Base-by-base conservation (phyloP, 2,113 vertebrate species). In the Leiothrix lutea region DNA sequence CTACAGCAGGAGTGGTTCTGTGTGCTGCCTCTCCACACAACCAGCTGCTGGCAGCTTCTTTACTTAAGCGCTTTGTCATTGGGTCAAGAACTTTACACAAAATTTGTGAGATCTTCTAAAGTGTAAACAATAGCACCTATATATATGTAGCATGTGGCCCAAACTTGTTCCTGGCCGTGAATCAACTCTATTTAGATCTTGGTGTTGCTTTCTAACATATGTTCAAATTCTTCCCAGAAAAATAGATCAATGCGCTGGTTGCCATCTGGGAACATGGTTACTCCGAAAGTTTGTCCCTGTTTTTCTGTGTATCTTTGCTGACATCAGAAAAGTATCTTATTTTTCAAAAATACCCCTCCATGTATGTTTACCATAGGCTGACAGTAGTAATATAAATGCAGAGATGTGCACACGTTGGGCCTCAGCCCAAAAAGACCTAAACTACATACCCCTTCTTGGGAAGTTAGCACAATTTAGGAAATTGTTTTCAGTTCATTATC, bases 61-160 rank as follows among this genome's bases (percentile, higher is more conserved):
- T 48, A 6, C 14, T 71, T 86, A 12, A 62, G 26, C 12, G 61
- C 79, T 51, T 42, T 78, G 36, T 48, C 74, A 35, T 0, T 20
- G 24, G 62, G 17, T 18, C 44, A 75, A 31, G 22, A 78, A 38
- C 25, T 56, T 56, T 3, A 60, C 0, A 2, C 10, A 51, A 57
- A 79, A 69, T 48, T 23, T 33, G 3, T 33, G 25, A 72, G 44
- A 20, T 38, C 11, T 72, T 77, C 26, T 60, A 2, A 72, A 65
- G 12, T 35, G 9, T 64, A 51, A 64, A 51, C 6, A 60, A 2
- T 60, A 67, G 54, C 25, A 2, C 1, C 5, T 5, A 0, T 23
- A 8, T 38, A 10, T 38, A 10, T 29, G 13, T 60, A 74, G n/a
- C 5, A 12, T 20, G 16, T 1, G 17, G 14, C 12, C 44, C 44